Base-by-base conservation (phyloP, 1,140 invertebrate species). In the Drosophila mayri region DNA sequence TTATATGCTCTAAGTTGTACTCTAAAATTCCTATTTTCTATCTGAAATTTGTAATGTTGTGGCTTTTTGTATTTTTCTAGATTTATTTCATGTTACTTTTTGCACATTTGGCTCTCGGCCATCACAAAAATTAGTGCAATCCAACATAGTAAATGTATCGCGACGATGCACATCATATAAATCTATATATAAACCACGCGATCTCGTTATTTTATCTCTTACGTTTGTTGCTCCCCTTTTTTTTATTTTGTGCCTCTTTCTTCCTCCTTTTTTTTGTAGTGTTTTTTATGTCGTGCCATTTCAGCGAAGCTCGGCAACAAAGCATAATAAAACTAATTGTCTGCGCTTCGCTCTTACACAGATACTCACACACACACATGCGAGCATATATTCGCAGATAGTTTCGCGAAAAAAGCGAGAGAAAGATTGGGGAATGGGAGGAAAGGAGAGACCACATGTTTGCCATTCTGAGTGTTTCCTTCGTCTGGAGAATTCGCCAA, bases 271-370 rank as follows among this genome's bases (percentile, higher is more conserved):
- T 60, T 44, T 76, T 87, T 49, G 72, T 68, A 67, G 68, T 79
- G 70, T 67, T 84, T 88, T 90, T 90, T 90, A 86, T 90, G 81
- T 90, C 86, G 81, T 90, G 86, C 86, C 85, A 90, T 90, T 90
- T 90, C 81, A 90, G 85, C 86, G 85, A 90, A 90, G 86, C 86
- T 88, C 86, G 86, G 81, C 78, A 90, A 90, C 85, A 90, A 90
- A 90, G 85, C 81, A 90, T 90, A 90, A 90, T 90, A 90, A 90
- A 90, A 90, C 85, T 90, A 90, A 90, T 90, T 90, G 85, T 90
- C 85, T 90, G 86, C 78, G 85, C 85, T 90, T 90, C 85, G 81
- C 86, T 90, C 86, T 81, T 70, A 77, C 81, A 90, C 64, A 78
- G 55, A 55, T 73, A 64, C 50, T 64, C 61, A 63, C 35, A 49